A percentile compares a stretch with the other conserved stretches of the same genome.
Conservation (phyloP, 2,888 invertebrate genomes). For the Eulithis prunata region DNA sequence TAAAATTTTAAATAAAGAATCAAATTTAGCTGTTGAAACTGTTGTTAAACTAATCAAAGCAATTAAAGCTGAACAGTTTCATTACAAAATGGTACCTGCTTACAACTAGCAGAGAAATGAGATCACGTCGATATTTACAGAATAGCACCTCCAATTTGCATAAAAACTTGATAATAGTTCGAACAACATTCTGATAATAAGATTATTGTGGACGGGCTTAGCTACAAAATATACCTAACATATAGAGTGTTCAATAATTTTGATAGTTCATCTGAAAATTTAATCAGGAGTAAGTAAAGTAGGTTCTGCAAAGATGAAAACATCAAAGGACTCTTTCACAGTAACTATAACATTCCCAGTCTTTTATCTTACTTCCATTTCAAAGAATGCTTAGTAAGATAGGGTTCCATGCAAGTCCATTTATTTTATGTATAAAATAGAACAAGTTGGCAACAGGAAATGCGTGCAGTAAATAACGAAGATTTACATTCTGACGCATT, state of each 20-base stretch:
- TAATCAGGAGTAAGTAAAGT: slow-evolving; percentile 17
- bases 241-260: slow-evolving; percentile 1
- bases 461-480: slow-evolving; percentile 74
- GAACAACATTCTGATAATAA: slow-evolving; percentile 41
- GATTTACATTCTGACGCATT: slow-evolving; percentile 65
- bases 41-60: slow-evolving; percentile 1
- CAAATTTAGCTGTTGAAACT: not conserved
- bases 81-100: slow-evolving; percentile 19
- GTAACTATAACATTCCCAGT: not conserved
- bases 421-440: slow-evolving; percentile 46
- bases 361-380: slow-evolving; percentile 2
- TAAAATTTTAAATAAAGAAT: not conserved
- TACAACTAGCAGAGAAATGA: slow-evolving; percentile 16
- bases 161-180: slow-evolving; percentile 39
- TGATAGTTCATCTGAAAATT: slow-evolving; percentile 27
- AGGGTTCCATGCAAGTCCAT: slow-evolving; percentile 4
- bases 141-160: slow-evolving; percentile 34
- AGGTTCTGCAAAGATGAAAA: slow-evolving; percentile 1
- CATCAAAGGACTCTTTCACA: not conserved
- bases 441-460: slow-evolving; percentile 64
- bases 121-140: slow-evolving; percentile 28
- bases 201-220: slow-evolving; percentile 35
- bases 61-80: slow-evolving; percentile 19
- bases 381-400: not conserved
- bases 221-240: slow-evolving; percentile 6